These are phyloP conservation scores for Prosapia bicincta DNA, from an alignment of 2,888 invertebrate genomes.

Conservation along the genomic window DNA sequence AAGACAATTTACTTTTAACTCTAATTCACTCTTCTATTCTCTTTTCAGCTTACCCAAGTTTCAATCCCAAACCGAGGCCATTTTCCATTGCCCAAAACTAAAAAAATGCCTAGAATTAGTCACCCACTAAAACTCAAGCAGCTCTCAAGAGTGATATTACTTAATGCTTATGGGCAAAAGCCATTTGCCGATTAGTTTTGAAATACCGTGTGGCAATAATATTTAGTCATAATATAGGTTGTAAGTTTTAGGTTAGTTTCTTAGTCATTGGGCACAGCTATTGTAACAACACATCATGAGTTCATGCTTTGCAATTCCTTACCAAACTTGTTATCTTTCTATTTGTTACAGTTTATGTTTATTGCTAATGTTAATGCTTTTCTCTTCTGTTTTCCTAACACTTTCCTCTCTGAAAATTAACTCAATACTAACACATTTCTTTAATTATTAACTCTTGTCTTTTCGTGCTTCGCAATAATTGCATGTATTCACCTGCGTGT, in stretches of 20 bases:
- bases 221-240: not conserved
- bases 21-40: conserved; percentile 40
- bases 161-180: not conserved
- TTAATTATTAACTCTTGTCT: conserved; percentile 4
- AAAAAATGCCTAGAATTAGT: conserved; percentile 20
- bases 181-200: not conserved
- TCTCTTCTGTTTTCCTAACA: conserved; percentile 18
- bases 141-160: conserved; percentile 37
- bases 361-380: conserved; percentile 32
- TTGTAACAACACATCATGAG: not conserved
- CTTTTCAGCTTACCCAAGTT: conserved; percentile 58
- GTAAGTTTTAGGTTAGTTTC: not conserved
- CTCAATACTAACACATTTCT: not conserved
- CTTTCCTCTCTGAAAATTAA: not conserved
- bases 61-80: conserved; percentile 58
- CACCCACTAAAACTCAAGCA: conserved; percentile 31
- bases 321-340: conserved; percentile 35
- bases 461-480: not conserved
- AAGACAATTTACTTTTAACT: not conserved
- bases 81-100: conserved; percentile 50
- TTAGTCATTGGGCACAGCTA: not conserved
- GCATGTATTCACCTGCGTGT: not conserved
- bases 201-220: not conserved
- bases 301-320: not conserved
- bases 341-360: conserved; percentile 31